phyloP scores from a whole-genome alignment of 2,888 invertebrate species.

The Trissolcus japonicus region DNA sequence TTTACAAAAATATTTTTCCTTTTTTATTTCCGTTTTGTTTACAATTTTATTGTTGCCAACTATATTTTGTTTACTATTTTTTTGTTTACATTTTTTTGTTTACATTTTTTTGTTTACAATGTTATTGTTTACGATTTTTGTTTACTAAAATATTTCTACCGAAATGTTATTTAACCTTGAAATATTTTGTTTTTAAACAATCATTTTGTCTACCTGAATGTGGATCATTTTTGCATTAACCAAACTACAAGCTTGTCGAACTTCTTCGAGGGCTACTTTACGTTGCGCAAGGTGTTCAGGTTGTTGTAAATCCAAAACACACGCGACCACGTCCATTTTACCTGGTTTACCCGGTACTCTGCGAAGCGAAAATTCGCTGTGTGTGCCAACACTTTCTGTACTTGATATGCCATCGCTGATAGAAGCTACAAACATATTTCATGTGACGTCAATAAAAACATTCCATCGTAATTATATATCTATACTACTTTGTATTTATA shows the following conservation, averaged over 20 bases:
- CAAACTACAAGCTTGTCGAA: slow-evolving; percentile 86
- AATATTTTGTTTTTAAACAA: too few relatives aligned
- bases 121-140: too few relatives aligned
- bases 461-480: too few relatives aligned
- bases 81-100: too few relatives aligned
- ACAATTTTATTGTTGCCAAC: too few relatives aligned
- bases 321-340: slow-evolving; percentile 92
- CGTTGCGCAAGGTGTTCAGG: slow-evolving; percentile 85
- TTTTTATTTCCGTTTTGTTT: too few relatives aligned
- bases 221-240: slow-evolving; percentile 89
- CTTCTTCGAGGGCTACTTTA: slow-evolving; percentile 89
- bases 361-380: slow-evolving; percentile 80
- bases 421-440: slow-evolving; percentile 13
- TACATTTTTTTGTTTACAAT: too few relatives aligned
- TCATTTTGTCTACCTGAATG: slow-evolving; percentile 82
- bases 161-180: too few relatives aligned
- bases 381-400: slow-evolving; percentile 81
- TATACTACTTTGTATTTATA: too few relatives aligned
- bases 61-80: too few relatives aligned
- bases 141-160: too few relatives aligned
- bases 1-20: too few relatives aligned
- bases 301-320: slow-evolving; percentile 88
- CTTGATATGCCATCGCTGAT: slow-evolving; percentile 69
- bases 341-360: slow-evolving; percentile 77
- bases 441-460: not conserved